These are phyloP conservation scores for Tachypleus tridentatus DNA, from an alignment of 1,140 invertebrate species.

Conservation along the genomic window DNA sequence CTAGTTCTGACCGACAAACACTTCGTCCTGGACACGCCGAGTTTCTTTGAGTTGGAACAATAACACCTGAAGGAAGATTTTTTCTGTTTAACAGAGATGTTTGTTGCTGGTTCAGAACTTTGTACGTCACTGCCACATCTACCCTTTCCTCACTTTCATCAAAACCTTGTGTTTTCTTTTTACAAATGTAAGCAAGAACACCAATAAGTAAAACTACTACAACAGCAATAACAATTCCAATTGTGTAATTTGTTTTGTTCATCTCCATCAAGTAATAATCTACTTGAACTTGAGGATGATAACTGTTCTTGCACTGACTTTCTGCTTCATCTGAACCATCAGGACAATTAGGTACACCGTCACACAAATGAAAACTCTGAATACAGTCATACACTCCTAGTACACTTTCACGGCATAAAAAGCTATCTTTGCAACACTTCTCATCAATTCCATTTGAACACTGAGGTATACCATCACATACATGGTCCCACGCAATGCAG, in stretches of 20 bases:
- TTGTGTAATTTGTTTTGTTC: background rate
- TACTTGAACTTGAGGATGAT: background rate
- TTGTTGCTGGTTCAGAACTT: background rate
- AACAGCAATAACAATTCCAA: background rate
- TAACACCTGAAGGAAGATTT: no score
- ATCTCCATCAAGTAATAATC: background rate
- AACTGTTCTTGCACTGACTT: background rate
- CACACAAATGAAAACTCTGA: constrained; percentile 28
- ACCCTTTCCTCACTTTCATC: constrained; percentile 6
- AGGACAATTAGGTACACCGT: constrained; percentile 28
- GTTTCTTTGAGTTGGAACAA: no score
- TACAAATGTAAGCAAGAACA: background rate
- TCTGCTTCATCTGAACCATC: constrained; percentile 30
- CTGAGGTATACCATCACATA: constrained; percentile 21
- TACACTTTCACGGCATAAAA: constrained; percentile 14
- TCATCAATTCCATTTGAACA: constrained; percentile 24
- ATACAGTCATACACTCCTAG: constrained; percentile 35
- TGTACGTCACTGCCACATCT: constrained; percentile 10
- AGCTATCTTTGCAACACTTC: constrained; percentile 18
- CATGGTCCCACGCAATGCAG: constrained; percentile 52
- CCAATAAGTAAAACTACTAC: background rate
- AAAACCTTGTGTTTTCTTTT: constrained; percentile 1
- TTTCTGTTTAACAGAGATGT: background rate
- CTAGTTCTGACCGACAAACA: no score
- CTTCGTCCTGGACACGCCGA: no score